Evolutionary conservation across 1,140 invertebrate species (phyloP).

Genomic region (Drosophila azteca): DNA sequence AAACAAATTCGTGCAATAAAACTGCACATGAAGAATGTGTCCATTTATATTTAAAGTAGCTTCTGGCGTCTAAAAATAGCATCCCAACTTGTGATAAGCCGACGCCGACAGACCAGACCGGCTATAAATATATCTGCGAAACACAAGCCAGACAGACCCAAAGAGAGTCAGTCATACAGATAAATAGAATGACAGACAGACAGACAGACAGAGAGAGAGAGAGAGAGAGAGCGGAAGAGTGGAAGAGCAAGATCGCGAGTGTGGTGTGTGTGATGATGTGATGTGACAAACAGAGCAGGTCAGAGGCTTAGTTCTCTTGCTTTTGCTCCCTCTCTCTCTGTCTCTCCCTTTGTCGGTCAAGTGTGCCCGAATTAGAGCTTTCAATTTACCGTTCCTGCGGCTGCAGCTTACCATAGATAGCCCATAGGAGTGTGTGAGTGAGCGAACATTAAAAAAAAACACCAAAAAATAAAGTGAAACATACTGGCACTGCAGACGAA

Average conservation of each 20-base stretch:
- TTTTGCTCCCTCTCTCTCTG: slow-evolving; percentile 1
- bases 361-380: slow-evolving; percentile 33
- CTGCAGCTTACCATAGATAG: neutral
- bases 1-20: slow-evolving; percentile 68
- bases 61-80: slow-evolving; percentile 63
- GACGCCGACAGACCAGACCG: slow-evolving; percentile 45
- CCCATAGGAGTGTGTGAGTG: neutral
- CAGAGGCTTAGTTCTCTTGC: slow-evolving; percentile 28
- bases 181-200: neutral
- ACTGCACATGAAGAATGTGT: slow-evolving; percentile 39
- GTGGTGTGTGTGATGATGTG: too few relatives aligned
- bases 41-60: slow-evolving; percentile 62
- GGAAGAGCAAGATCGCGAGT: slow-evolving; percentile 6
- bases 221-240: neutral
- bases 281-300: slow-evolving; percentile 24
- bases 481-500: slow-evolving; percentile 6
- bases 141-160: neutral
- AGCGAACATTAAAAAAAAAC: slow-evolving; percentile 20
- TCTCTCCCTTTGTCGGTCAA: slow-evolving; percentile 35
- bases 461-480: slow-evolving; percentile 2
- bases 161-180: slow-evolving; percentile 24
- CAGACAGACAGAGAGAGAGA: neutral
- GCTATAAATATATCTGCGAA: neutral
- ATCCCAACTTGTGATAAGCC: slow-evolving; percentile 62
- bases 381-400: slow-evolving; percentile 19